Conservation (phyloP, 2,888 invertebrate species). For the Camponotus fellah region DNA sequence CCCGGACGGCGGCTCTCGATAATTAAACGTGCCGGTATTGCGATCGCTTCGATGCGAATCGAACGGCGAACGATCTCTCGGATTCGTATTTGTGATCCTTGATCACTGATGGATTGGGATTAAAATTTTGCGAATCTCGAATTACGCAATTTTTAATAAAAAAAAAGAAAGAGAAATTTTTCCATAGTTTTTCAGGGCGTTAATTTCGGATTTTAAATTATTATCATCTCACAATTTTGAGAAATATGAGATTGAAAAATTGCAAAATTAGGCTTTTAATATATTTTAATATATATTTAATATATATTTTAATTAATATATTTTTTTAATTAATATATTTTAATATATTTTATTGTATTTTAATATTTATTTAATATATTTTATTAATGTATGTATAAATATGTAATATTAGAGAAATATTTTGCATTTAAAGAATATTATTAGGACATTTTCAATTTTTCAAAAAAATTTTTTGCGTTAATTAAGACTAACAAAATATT, state of each 20-base stretch:
- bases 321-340: not conserved
- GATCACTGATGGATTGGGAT: not conserved
- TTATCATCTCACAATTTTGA: not conserved
- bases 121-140: not conserved
- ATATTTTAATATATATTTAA: not conserved
- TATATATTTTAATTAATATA: not conserved
- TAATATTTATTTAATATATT: not conserved
- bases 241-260: not conserved
- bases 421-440: too few relatives aligned
- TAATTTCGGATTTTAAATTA: not conserved
- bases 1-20: conserved; percentile 51
- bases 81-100: not conserved
- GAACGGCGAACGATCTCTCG: conserved; percentile 41
- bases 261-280: not conserved
- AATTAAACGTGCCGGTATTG: conserved; percentile 65
- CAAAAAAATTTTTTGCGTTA: too few relatives aligned
- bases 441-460: too few relatives aligned
- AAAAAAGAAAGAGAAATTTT: not conserved
- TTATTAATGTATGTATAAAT: not conserved
- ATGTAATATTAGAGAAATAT: too few relatives aligned
- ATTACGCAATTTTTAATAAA: not conserved
- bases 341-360: too few relatives aligned
- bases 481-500: too few relatives aligned
- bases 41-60: conserved; percentile 50
- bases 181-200: not conserved